Conservation (phyloP, 2,888 invertebrate genomes). For the Synergus japonicus region DNA sequence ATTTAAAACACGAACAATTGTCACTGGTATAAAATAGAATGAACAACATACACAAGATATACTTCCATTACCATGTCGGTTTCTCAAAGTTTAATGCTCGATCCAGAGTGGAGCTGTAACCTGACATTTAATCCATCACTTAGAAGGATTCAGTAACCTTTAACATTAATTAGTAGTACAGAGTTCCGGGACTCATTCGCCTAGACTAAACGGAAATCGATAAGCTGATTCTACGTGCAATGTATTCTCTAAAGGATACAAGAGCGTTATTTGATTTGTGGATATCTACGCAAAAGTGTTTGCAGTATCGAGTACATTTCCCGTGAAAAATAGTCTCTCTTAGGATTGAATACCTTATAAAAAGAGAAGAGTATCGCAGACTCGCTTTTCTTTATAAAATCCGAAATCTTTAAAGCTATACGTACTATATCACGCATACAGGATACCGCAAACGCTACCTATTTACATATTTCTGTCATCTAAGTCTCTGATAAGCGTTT, state of each 20-base stretch:
- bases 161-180: constrained; percentile 38
- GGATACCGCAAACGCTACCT: constrained; percentile 31
- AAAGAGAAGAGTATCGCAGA: constrained; percentile 31
- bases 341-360: constrained; percentile 19
- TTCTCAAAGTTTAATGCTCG: constrained; percentile 13
- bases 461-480: constrained; percentile 31
- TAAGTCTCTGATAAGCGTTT: constrained; percentile 36
- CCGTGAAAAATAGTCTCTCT: constrained; percentile 24
- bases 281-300: constrained; percentile 46
- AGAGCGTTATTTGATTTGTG: constrained; percentile 47
- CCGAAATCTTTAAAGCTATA: constrained; percentile 19
- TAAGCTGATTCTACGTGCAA: constrained; percentile 46
- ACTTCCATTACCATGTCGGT: not conserved
- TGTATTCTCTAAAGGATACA: constrained; percentile 49
- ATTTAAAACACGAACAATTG: not conserved
- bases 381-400: constrained; percentile 39
- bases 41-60: not conserved
- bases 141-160: constrained; percentile 25
- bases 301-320: constrained; percentile 46
- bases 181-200: constrained; percentile 35
- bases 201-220: constrained; percentile 45
- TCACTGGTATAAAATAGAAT: not conserved
- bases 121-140: constrained; percentile 35
- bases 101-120: constrained; percentile 18
- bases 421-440: constrained; percentile 15